Conservation (phyloP, 2,888 invertebrate genomes). For the Agrochola lota region DNA sequence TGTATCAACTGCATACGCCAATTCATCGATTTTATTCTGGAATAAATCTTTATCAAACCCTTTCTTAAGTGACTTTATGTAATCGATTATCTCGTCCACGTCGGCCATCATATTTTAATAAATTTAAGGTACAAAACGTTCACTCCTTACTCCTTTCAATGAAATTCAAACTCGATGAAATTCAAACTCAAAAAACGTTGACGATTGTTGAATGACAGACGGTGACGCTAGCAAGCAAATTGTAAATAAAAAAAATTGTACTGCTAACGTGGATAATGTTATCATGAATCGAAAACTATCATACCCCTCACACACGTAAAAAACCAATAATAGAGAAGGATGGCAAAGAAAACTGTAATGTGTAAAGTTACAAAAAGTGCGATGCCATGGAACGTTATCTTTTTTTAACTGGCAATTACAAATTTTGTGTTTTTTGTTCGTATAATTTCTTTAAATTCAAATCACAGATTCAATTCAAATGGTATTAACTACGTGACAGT, state of each 20-base stretch:
- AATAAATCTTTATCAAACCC: conserved; percentile 87
- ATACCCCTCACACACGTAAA: neutral
- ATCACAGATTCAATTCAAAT: neutral
- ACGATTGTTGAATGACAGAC: conserved; percentile 3
- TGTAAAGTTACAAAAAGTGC: too few relatives aligned
- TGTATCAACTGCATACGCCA: conserved; percentile 80
- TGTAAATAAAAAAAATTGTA: neutral
- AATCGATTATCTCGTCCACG: conserved; percentile 85
- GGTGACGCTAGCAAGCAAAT: neutral
- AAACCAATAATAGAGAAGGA: neutral
- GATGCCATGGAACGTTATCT: neutral
- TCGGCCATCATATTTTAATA: conserved; percentile 76
- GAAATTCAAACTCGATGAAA: conserved; percentile 49
- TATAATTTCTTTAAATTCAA: neutral
- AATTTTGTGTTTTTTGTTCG: neutral
- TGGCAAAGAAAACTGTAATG: neutral
- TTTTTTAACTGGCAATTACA: conserved; percentile 26
- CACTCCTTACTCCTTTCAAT: neutral
- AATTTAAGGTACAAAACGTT: conserved; percentile 18
- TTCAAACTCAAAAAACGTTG: conserved; percentile 52
- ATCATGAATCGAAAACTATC: neutral
- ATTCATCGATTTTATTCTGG: conserved; percentile 83
- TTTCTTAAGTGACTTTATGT: conserved; percentile 83
- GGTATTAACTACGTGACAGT: fast-evolving
- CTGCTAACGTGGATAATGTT: neutral